These are phyloP conservation scores for Otolemur crassicaudatus DNA, from an alignment of 2,797 vertebrate genomes.

Conservation along the genomic window DNA sequence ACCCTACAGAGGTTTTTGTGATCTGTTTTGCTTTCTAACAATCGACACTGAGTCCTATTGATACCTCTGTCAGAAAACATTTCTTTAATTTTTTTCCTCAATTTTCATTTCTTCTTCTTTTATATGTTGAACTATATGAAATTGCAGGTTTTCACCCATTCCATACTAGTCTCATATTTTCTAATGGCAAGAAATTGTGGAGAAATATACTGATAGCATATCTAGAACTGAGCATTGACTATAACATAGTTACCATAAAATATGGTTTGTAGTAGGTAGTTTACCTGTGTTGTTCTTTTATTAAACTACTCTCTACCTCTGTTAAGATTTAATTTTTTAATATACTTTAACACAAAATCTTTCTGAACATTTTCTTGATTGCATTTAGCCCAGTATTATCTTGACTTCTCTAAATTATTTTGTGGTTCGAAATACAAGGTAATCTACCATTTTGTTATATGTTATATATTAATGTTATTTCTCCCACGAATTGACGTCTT, in stretches of 20 bases:
- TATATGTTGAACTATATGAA: not conserved
- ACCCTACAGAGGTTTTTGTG: not conserved
- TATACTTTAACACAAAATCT: not conserved
- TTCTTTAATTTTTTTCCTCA: not conserved
- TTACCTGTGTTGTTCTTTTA: not conserved
- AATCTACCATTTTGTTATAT: not conserved
- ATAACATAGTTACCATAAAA: not conserved
- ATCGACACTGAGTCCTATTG: not conserved
- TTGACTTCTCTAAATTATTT: conserved; percentile 36
- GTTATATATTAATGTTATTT: not conserved
- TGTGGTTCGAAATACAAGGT: not conserved
- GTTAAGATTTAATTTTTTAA: conserved; percentile 10
- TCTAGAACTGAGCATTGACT: not conserved
- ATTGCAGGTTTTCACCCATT: not conserved
- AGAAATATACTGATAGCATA: not conserved
- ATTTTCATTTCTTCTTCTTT: not conserved
- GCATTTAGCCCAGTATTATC: not conserved
- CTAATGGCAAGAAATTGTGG: not conserved
- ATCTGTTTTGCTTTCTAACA: not conserved
- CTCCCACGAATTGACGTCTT: not conserved
- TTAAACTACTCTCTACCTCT: not conserved
- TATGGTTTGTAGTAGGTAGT: not conserved
- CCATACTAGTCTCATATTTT: not conserved
- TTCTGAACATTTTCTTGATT: not conserved
- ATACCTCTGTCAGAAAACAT: not conserved